Base-by-base conservation (phyloP, 2,888 invertebrate species). In the Zygaena filipendulae region DNA sequence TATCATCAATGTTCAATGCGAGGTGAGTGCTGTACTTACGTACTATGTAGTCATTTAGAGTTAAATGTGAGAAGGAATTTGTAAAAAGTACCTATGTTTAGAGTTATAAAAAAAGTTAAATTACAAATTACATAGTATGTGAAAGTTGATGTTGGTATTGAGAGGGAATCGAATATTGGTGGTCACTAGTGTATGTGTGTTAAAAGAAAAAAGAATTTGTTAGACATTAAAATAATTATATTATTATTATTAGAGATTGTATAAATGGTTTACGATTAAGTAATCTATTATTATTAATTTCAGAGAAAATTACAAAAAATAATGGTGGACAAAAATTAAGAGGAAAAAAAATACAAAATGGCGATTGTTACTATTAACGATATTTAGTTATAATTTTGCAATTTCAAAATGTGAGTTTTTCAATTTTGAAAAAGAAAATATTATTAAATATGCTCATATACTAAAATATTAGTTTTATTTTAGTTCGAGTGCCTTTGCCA, bases 341-440 rank as follows among this genome's bases (percentile, higher is more conserved):
- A 47, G 48, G 56, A 54, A 52, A 58, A 57, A 59, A 64, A 50
- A 60, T 59, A 70, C 61, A 68, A 69, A 62, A 71, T 64, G 71
- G 68, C 75, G 71, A 70, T 75, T 75, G 75, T 77, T 79, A 79
- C 70, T 77, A 77, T 72, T 72, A 68, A 72, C 74, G 69, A 74
- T 74, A 74, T 71, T 75, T 77, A 79, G 74, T 75, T 77, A 69
- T 77, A 77, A 74, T 77, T 79, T 79, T 77, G 77, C 75, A 77
- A 75, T 72, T 79, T 77, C 77, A 77, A 77, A 77, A 77, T 79
- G 79, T 79, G 77, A 75, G 75, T 79, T 77, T 79, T 77, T 77
- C 79, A 79, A 79, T 79, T 79, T 79, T 79, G 75, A 79, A 74
- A 68, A 70, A 69, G 74, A 75, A 74, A 74, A 75, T 75, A n/a